These are phyloP conservation scores for Phalacrocorax carbo DNA, from an alignment of 2,113 vertebrate genomes.

Conservation along the genomic window DNA sequence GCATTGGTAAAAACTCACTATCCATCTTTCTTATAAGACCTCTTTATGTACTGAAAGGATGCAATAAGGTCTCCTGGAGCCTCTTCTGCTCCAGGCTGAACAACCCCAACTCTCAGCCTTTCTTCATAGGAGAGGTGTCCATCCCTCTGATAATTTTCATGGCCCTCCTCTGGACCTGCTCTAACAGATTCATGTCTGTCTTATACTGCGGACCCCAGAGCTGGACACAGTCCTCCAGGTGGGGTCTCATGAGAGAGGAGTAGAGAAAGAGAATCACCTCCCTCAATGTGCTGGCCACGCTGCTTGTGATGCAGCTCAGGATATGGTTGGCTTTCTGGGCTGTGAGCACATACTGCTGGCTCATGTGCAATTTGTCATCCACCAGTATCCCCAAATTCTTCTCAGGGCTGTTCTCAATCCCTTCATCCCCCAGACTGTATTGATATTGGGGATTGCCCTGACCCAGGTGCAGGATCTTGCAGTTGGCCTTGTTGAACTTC, in stretches of 20 bases:
- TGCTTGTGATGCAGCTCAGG: background rate
- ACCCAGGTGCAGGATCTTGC: background rate
- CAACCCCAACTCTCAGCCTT: no score
- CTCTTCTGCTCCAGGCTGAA: background rate
- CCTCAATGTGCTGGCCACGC: rapidly evolving
- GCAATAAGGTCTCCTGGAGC: background rate
- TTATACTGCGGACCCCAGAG: background rate
- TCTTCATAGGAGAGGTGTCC: background rate
- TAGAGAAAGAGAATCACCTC: background rate
- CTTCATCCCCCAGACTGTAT: background rate
- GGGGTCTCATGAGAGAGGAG: background rate
- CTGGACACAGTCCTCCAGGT: background rate
- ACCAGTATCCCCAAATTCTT: background rate
- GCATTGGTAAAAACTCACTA: background rate
- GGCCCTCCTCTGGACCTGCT: background rate
- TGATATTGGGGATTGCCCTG: background rate
- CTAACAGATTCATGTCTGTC: background rate
- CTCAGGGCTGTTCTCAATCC: background rate
- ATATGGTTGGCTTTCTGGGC: background rate
- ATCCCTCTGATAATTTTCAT: background rate
- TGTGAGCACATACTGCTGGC: rapidly evolving
- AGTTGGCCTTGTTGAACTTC: background rate
- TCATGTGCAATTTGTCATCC: background rate
- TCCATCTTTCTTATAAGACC: background rate
- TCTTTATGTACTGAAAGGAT: background rate